Percentiles rank a stretch among this genome's conserved stretches.
Evolutionary conservation across 2,113 vertebrate genomes (phyloP).

Genomic region (Crotophaga sulcirostris): DNA sequence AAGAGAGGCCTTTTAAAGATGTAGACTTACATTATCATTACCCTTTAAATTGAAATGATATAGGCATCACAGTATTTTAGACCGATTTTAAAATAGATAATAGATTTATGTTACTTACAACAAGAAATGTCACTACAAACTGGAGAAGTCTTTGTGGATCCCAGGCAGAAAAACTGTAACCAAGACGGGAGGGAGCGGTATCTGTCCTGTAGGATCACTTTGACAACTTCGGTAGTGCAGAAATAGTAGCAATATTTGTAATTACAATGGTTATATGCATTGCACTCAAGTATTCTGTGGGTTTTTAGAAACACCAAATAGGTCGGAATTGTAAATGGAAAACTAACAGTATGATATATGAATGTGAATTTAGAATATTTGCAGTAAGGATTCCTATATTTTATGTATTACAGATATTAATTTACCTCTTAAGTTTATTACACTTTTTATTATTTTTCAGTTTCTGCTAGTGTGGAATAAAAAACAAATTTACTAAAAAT

Average conservation of each 20-base stretch:
- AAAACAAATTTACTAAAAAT: background rate
- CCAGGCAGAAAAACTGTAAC: background rate
- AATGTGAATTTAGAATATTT: background rate
- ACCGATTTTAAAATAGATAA: background rate
- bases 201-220: background rate
- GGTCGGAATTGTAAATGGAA: background rate
- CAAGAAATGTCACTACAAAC: background rate
- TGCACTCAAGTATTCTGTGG: background rate
- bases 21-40: background rate
- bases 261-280: background rate
- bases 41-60: background rate
- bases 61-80: background rate
- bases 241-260: background rate
- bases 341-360: background rate
- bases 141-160: background rate
- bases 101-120: background rate
- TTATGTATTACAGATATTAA: background rate
- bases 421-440: background rate
- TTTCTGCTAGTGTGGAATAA: background rate
- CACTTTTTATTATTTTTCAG: background rate
- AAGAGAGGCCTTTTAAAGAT: background rate
- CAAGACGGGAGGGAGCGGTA: fast-evolving
- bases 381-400: background rate
- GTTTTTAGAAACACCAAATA: background rate
- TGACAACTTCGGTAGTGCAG: background rate